phyloP scores from a whole-genome alignment of 2,888 invertebrate genomes.

The Pherbina coryleti region DNA sequence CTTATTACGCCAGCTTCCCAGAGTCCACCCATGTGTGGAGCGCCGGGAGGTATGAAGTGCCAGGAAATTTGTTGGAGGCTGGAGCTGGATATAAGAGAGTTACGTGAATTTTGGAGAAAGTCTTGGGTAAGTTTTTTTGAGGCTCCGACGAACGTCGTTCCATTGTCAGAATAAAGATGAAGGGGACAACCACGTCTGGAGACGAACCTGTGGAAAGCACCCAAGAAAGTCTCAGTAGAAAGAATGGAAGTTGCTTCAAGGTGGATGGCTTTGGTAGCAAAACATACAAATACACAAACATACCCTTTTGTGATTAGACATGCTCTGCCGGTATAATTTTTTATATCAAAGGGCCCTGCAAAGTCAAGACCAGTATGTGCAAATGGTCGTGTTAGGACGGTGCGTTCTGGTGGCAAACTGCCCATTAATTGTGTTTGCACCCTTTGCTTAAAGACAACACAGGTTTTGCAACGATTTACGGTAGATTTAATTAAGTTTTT shows the following conservation, averaged over 20 bases:
- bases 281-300: conserved; percentile 41
- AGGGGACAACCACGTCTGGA: conserved; percentile 39
- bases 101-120: background rate
- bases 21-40: conserved; percentile 12
- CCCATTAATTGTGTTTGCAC: too few relatives aligned
- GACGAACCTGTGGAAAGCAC: conserved; percentile 38
- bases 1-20: conserved; percentile 20
- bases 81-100: background rate
- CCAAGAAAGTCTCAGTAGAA: conserved; percentile 37
- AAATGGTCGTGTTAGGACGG: too few relatives aligned
- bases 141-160: conserved; percentile 43
- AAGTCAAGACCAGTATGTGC: too few relatives aligned
- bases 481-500: conserved; percentile 2
- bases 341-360: too few relatives aligned
- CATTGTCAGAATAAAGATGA: conserved; percentile 41
- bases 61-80: background rate
- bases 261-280: conserved; percentile 43
- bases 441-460: background rate
- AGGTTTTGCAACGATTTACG: background rate
- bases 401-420: too few relatives aligned
- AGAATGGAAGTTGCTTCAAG: conserved; percentile 30
- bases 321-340: background rate
- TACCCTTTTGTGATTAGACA: background rate
- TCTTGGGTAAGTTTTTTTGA: conserved; percentile 27
- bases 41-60: conserved; percentile 2